Evolutionary conservation across 1,140 invertebrate genomes (phyloP).

Genomic region (Drosophila ananassae): DNA sequence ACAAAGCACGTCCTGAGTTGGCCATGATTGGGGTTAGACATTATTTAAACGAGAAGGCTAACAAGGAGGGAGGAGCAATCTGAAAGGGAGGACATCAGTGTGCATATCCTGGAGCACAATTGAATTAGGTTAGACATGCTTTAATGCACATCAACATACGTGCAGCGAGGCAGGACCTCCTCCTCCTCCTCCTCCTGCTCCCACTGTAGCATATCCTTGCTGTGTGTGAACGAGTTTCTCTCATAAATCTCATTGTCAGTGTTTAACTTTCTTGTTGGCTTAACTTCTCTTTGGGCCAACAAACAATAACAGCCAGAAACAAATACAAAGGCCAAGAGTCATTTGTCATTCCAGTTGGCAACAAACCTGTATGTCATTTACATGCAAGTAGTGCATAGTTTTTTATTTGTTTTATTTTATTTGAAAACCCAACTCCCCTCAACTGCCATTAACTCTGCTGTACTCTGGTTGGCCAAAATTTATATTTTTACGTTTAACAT

Average conservation of each 20-base stretch:
- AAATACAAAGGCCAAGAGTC: conserved; percentile 41
- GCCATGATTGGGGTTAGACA: conserved; percentile 60
- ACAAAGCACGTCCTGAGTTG: conserved; percentile 37
- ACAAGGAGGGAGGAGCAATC: conserved; percentile 6
- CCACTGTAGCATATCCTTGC: conserved; percentile 6
- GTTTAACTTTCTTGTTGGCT: conserved; percentile 82
- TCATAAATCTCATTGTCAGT: conserved; percentile 82
- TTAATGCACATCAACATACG: conserved; percentile 82
- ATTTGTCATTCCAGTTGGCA: conserved; percentile 80
- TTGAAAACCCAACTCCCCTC: too few relatives aligned
- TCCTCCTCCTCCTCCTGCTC: not conserved
- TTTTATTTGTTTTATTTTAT: not conserved
- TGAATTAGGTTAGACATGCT: conserved; percentile 82
- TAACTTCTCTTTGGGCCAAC: conserved; percentile 71
- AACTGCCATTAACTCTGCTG: too few relatives aligned
- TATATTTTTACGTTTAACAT: too few relatives aligned
- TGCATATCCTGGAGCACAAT: conserved; percentile 81
- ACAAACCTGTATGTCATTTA: conserved; percentile 34
- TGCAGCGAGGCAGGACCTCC: conserved; percentile 69
- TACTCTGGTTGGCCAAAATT: too few relatives aligned
- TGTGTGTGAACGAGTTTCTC: conserved; percentile 35
- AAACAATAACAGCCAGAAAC: conserved; percentile 40
- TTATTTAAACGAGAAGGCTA: conserved; percentile 65
- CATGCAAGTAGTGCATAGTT: conserved; percentile 9
- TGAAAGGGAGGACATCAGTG: conserved; percentile 19